Percentiles rank a stretch among this genome's conserved stretches.
These are phyloP conservation scores for Telmatherina bonti DNA, from an alignment of 2,797 vertebrate species.

Conservation along the genomic window DNA sequence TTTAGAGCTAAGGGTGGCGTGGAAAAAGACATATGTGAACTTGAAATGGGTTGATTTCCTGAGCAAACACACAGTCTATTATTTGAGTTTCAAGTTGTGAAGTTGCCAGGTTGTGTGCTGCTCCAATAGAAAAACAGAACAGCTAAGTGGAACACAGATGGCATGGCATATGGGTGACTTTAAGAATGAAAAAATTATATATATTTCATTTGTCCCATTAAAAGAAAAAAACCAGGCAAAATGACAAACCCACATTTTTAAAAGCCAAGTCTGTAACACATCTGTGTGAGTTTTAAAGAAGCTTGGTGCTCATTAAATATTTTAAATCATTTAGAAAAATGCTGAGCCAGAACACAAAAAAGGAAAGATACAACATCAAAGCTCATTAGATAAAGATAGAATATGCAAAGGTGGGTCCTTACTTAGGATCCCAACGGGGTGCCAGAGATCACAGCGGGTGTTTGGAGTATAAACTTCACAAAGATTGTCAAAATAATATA, in stretches of 20 bases:
- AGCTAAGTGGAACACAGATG: conserved; percentile 73
- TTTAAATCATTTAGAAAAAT: background rate
- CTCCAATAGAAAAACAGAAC: conserved; percentile 61
- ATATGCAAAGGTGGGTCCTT: background rate
- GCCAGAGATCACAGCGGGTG: background rate
- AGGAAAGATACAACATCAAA: background rate
- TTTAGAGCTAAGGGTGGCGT: conserved; percentile 44
- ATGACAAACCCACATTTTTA: background rate
- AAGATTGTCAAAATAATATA: background rate
- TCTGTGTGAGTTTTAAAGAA: background rate
- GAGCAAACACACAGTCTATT: conserved; percentile 59
- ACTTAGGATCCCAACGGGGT: background rate
- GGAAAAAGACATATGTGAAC: conserved; percentile 63
- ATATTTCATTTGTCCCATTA: conserved; percentile 44
- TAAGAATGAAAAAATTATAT: conserved; percentile 55
- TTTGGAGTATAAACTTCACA: background rate
- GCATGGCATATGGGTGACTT: conserved; percentile 67
- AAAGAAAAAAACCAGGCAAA: conserved; percentile 6
- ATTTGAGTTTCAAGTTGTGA: conserved; percentile 58
- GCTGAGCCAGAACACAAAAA: background rate
- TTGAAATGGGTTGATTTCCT: conserved; percentile 65
- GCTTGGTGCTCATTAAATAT: background rate
- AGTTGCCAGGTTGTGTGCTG: conserved; percentile 61
- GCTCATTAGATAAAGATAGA: background rate
- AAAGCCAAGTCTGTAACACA: background rate